Base-by-base conservation (phyloP, 92 coral and sea anemone species). In the Diadumene lineata region DNA sequence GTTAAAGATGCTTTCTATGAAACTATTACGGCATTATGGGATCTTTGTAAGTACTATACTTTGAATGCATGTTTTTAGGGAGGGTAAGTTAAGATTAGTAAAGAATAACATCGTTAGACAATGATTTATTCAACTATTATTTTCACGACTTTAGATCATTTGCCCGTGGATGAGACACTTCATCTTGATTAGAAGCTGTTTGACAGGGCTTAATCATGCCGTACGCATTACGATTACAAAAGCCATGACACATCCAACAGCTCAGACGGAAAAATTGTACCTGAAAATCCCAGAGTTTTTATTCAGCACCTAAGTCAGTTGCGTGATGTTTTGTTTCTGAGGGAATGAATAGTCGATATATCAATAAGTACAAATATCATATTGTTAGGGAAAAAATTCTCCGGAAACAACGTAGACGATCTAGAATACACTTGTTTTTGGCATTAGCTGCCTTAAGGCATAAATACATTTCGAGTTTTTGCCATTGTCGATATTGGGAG, bases 21-120 rank as follows among this genome's bases (percentile, higher is more conserved):
- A 72, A 72, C 77, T 72, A 62, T 72, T 72, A 17, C 77, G 26
- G 77, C 66, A 72, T 38, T 72, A 72, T 15, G 23, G 77, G 66
- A 31, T 56, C 0, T 72, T 43, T 62, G 66, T 56, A 72, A 32
- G 77, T 62, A 31, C 19, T 62, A 6, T 28, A 15, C 21, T 28
- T 62, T 38, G 27, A 28, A 43, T n/a, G n/a, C n/a, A n/a, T n/a
- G n/a, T n/a, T 62, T 62, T 28, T 62, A 1, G 38, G 68, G 68
- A 30, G 43, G 68, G 68, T 3, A 62, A 62, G 43, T 28, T 1
- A 19, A 62, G 77, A 56, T 72, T 56, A 72, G 32, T 43, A 72
- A 32, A 57, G 50, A n/a, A 32, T 72, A 56, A 28, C 64, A 57
- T 25, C 30, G 43, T 18, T 56, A 34, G 50, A n/a, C 61, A 29